Base-by-base conservation (phyloP, 1,140 invertebrate species). In the Heliconius hewitsoni region DNA sequence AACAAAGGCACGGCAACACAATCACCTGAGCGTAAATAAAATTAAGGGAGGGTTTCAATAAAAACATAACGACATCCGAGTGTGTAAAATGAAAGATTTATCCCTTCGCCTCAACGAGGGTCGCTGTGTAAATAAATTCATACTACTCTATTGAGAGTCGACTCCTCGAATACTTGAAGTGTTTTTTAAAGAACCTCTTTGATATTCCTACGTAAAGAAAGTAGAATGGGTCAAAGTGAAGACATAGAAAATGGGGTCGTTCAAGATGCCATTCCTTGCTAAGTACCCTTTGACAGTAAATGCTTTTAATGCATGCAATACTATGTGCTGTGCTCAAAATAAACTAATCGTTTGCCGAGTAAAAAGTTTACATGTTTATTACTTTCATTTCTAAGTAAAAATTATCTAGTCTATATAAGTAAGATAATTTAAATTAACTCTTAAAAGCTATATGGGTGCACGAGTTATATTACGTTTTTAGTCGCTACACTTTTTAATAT, bases 171-270 rank as follows among this genome's bases (percentile, higher is more conserved):
- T 72, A 39, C 81, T 83, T 60, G 75, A 72, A 87, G 83, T 86
- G 83, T 83, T 86, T 85, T 84, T 79, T 82, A 85, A 85, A 83
- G 84, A 81, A 85, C 79, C 79, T 80, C 78, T 86, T 86, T 84
- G 77, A 82, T 87, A 83, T 83, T 84, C 83, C 39, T 46, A 74
- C 66, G 82, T 81, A 85, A 83, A 79, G 50, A 81, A 78, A 81
- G 76, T 71, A 52, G 76, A 73, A 78, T 74, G 76, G 81, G 84
- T 83, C 79, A 81, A 81, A 84, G 81, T 78, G 52, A 73, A 78
- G 80, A 76, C 81, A 78, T 60, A 78, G 52, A 81, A 81, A 81
- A 81, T 71, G 76, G 27, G 76, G 76, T 78, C 76, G 50, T 76
- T 79, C 79, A 77, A 82, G 78, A 82, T 77, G 73, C 78, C 52